phyloP scores from a whole-genome alignment of 2,113 vertebrate species.

The Pelusios castaneus region DNA sequence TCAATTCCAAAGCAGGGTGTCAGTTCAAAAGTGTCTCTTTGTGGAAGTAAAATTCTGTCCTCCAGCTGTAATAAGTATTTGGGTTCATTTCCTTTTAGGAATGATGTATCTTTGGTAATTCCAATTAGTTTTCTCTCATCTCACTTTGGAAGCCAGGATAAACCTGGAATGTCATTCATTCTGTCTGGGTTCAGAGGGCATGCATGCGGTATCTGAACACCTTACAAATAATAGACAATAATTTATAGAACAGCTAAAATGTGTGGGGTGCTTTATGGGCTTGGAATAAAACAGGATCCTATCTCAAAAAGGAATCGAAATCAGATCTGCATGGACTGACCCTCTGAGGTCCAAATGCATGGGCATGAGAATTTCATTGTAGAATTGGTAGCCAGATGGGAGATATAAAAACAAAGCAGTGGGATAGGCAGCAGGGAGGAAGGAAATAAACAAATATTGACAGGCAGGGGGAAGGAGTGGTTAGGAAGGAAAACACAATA shows the following conservation, averaged over 20 bases:
- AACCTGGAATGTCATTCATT: background rate
- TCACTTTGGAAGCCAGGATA: background rate
- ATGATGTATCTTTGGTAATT: background rate
- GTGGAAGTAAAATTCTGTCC: background rate
- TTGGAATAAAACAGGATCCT: background rate
- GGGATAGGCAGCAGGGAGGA: background rate
- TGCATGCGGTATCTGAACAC: rapidly evolving
- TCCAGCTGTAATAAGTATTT: too few species aligned
- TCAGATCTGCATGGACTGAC: background rate
- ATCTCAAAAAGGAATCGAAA: background rate
- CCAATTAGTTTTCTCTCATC: background rate
- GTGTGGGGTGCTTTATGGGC: background rate
- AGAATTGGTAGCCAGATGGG: background rate
- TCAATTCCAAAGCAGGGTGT: background rate
- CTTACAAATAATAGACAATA: background rate
- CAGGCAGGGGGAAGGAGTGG: background rate
- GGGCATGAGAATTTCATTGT: background rate
- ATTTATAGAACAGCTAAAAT: background rate
- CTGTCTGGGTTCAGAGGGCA: background rate
- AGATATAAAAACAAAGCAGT: background rate
- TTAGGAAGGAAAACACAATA: background rate
- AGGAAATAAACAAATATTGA: background rate
- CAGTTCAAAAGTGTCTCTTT: background rate
- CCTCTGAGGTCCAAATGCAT: background rate
- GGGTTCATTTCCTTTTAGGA: rapidly evolving